Conservation (phyloP, 2,797 vertebrate genomes). For the Sebastes taczanowskii region DNA sequence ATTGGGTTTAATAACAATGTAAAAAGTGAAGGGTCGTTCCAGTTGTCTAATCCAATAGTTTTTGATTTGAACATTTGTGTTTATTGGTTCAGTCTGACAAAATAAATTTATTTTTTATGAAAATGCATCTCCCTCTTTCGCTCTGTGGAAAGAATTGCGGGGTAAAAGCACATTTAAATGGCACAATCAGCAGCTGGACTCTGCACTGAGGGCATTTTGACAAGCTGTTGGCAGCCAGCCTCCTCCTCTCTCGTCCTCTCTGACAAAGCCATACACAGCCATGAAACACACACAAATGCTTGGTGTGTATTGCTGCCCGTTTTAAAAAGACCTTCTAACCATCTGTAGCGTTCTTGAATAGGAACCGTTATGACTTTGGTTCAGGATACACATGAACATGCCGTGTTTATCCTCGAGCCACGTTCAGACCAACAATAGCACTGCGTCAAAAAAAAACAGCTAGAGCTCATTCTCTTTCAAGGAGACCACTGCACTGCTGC, state of each 20-base stretch:
- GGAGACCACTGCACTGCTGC: not conserved
- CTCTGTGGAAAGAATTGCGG: not conserved
- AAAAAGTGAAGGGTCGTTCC: not conserved
- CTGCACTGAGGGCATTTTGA: constrained; percentile 45
- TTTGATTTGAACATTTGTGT: not conserved
- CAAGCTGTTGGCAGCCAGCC: constrained; percentile 47
- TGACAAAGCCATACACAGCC: constrained; percentile 25
- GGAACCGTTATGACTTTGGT: constrained; percentile 36
- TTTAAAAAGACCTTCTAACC: constrained; percentile 40
- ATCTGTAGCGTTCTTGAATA: constrained; percentile 45
- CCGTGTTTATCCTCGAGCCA: constrained; percentile 12
- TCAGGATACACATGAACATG: constrained; percentile 9
- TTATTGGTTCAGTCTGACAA: not conserved
- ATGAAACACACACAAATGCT: constrained; percentile 16
- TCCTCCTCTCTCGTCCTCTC: constrained; percentile 2
- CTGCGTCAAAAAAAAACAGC: not conserved
- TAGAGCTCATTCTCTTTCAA: not conserved
- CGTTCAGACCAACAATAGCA: constrained; percentile 6
- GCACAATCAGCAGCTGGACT: constrained; percentile 54
- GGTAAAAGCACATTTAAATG: constrained; percentile 35
- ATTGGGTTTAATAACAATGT: not conserved
- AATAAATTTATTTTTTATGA: constrained; percentile 6
- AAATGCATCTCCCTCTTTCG: not conserved
- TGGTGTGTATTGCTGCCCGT: constrained; percentile 8
- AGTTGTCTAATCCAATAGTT: not conserved